These are phyloP conservation scores for Megaceryle alcyon DNA, from an alignment of 2,797 vertebrate species.

Conservation along the genomic window DNA sequence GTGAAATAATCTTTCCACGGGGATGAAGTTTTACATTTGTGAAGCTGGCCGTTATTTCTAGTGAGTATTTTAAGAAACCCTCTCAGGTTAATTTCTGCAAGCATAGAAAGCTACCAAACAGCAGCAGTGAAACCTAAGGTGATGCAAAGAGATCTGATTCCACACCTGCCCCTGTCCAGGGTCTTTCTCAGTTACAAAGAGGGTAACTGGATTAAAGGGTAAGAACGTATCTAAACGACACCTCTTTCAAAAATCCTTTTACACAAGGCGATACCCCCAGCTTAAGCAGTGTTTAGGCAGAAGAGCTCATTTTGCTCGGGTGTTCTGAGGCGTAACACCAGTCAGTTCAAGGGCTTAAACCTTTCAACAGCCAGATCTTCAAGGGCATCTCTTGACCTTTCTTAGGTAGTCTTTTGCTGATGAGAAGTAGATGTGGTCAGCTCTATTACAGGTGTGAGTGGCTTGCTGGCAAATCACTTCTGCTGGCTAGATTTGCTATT, in stretches of 20 bases:
- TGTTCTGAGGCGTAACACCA: not conserved
- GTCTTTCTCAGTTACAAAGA: not conserved
- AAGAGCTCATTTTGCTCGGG: not conserved
- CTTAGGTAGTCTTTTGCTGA: not conserved
- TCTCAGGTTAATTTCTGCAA: not conserved
- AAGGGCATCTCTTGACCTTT: not conserved
- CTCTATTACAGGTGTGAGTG: not conserved
- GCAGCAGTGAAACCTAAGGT: not conserved
- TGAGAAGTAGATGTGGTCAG: not conserved
- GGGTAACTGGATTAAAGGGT: not conserved
- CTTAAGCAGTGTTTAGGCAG: not conserved
- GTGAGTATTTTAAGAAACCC: not conserved
- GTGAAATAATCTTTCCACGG: not conserved
- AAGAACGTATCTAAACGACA: not conserved
- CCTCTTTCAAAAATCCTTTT: not conserved
- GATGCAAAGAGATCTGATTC: not conserved
- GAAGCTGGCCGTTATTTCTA: not conserved
- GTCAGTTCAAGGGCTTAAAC: not conserved
- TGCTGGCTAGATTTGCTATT: not conserved
- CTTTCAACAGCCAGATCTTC: not conserved
- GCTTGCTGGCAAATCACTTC: not conserved
- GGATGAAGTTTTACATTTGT: not conserved
- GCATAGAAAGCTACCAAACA: fast-evolving
- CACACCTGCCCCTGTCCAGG: not conserved
- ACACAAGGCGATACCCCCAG: not conserved